A percentile compares a stretch with the other conserved stretches of the same genome.
These are phyloP conservation scores for Solenopsis invicta DNA, from an alignment of 1,140 invertebrate species.

Conservation along the genomic window DNA sequence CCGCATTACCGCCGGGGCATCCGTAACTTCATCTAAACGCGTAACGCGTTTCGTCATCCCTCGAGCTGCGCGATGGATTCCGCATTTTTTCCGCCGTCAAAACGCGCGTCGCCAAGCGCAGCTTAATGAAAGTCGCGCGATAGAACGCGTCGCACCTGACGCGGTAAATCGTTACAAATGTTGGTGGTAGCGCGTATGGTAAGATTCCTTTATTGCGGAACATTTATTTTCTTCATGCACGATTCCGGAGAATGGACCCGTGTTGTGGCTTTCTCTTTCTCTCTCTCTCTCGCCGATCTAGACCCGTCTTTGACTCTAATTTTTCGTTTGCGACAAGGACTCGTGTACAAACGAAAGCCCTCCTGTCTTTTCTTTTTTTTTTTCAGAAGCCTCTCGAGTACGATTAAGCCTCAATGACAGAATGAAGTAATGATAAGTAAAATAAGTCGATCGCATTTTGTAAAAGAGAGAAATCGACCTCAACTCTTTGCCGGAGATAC, in stretches of 20 bases:
- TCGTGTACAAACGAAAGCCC: too few relatives aligned
- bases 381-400: neutral
- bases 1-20: conserved; percentile 34
- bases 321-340: too few relatives aligned
- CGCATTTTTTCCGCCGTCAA: conserved; percentile 41
- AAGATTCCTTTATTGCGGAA: conserved; percentile 50
- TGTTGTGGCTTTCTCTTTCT: neutral
- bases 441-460: neutral
- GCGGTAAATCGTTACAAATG: conserved; percentile 52
- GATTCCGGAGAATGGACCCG: conserved; percentile 12
- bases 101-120: conserved; percentile 17
- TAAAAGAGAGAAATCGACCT: neutral
- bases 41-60: conserved; percentile 49
- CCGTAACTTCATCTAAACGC: conserved; percentile 44
- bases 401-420: neutral
- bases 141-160: conserved; percentile 48
- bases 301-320: neutral
- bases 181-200: conserved; percentile 1
- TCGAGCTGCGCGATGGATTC: conserved; percentile 46
- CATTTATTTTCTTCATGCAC: conserved; percentile 45
- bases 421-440: neutral
- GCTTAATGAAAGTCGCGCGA: conserved; percentile 58
- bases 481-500: conserved; percentile 61
- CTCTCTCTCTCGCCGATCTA: neutral
- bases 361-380: conserved; percentile 13